Evolutionary conservation across 2,113 vertebrate genomes (phyloP), one percentile per base, ranked within the genome.

Genomic region (Pomatostomus ruficeps): DNA sequence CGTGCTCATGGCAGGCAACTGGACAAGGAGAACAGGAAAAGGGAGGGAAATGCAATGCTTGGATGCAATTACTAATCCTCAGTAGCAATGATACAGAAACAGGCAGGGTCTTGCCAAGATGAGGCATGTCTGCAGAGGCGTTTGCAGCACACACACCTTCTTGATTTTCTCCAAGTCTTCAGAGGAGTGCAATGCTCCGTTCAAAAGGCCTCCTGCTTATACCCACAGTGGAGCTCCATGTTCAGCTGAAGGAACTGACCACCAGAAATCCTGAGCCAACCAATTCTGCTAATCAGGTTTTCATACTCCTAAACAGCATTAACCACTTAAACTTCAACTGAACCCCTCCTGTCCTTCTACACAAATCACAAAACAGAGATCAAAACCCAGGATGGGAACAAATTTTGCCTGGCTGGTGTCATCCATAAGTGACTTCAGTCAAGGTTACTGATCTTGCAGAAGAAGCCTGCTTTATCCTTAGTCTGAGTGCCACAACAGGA

Each of bases 211-310:
- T 77, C 42, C 38, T 74, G 24, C 57, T 82, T 54, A 12, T 7
- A 9, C 9, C 14, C 9, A 21, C 7, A 0, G 0, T 13, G 12
- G 21, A 63, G 38, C 20, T 75, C 42, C 9, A 6, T 1, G 8
- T 28, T 52, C 54, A 63, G 36, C 61, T 89, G 57, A 78, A 87
- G 49, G 40, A 67, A 55, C 28, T 2, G 12, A 25, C 33, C 59
- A 29, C 13, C 51, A 74, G n/a, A 71, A 61, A 80, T 45, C 35
- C 59, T 48, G 33, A 90, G 67, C 10, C 14, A 70, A 58, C 1
- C 25, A 58, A 10, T 26, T 18, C 71, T 78, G 35, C n/a, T 42
- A 29, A 40, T 16, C 0, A 0, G 45, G 22, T 29, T 71, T 78
- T 66, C 17, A 57, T 36, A 52, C 15, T 71, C 22, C 25, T 62